Evolutionary conservation across 2,797 vertebrate genomes (phyloP), one percentile per base, ranked within the genome.

Genomic region (Alfaro cultratus): DNA sequence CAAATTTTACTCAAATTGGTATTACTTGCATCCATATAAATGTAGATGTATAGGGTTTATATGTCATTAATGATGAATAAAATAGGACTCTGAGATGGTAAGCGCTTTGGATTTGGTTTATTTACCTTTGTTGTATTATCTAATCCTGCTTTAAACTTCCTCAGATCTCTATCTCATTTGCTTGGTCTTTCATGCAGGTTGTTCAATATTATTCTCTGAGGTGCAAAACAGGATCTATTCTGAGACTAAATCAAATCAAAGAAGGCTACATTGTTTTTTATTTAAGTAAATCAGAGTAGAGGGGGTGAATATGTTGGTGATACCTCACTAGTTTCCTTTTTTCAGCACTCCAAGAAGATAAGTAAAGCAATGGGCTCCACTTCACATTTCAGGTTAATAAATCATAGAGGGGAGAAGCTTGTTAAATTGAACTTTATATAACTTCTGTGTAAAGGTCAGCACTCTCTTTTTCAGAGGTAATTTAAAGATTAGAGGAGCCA

Each of bases 391-490:
- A 91, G 83, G 76, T 94, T 93, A 93, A 95, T 95, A 95, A 95
- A 95, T 95, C 94, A 94, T 80, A 86, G 83, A 83, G 82, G 86
- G 76, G 88, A 94, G 88, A 92, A 87, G 89, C 90, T 93, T 91
- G 92, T 95, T 95, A 94, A 94, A 94, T 91, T 93, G 90, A 94
- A 95, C 92, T 95, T 95, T 95, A 95, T 95, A 94, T 94, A 95
- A 94, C 94, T 95, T 95, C 90, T 91, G 86, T 90, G 89, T 92
- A 95, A 96, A 95, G 95, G 95, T 96, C 95, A 95, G 88, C 62
- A 74, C 88, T 89, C 92, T 90, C 88, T 91, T 93, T 94, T 94
- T 93, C 62, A 5, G 90, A 93, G 91, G 86, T 94, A 94, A 96
- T 95, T 94, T 94, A 94, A 94, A 95, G 93, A 95, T 95, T 91